Evolutionary conservation across 2,113 vertebrate genomes (phyloP), one percentile per base, ranked within the genome.

Genomic region (Phyllopteryx taeniolatus): DNA sequence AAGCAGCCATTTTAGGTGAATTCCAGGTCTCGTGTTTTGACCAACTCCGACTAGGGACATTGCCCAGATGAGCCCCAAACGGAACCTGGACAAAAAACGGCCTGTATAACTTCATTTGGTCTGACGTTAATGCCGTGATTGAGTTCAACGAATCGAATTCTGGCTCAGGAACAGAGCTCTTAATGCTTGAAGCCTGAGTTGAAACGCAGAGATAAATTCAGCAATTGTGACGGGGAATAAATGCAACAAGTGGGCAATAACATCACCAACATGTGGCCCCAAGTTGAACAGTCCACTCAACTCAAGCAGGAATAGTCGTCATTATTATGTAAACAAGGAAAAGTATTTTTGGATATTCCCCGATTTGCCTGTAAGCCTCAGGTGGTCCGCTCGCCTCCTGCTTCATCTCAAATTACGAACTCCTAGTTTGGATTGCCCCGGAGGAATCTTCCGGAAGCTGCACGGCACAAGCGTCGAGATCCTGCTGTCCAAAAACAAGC

Each of bases 331-430:
- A 81, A 77, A 79, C 19, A 6, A 79, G 51, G 63, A 33, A 51
- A 84, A 71, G 79, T 81, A 78, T 85, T 84, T 86, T 83, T 10
- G 78, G 64, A 74, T 67, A 13, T 54, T 71, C 70, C 46, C 33
- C 68, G 31, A 71, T 70, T 71, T 57, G 62, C n/a, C 31, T 74
- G 73, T 65, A 49, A 54, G 27, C 74, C 39, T 81, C 56, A 81
- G 35, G 72, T 76, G 69, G 74, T 74, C 43, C 46, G 54, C 39
- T 65, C 13, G 4, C 65, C 17, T 1, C 68, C 74, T 83, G 77
- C 62, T 68, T 72, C 79, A 42, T 74, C 62, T 79, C 63, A 65
- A 57, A 75, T 81, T 43, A 77, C 78, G 15, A 0, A 8, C 51
- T 57, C 22, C 11, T 12, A 49, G 4, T 49, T 49, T 15, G 47